These are phyloP conservation scores for Lepilemur ruficaudatus DNA, from an alignment of 2,797 vertebrate genomes.

Conservation along the genomic window DNA sequence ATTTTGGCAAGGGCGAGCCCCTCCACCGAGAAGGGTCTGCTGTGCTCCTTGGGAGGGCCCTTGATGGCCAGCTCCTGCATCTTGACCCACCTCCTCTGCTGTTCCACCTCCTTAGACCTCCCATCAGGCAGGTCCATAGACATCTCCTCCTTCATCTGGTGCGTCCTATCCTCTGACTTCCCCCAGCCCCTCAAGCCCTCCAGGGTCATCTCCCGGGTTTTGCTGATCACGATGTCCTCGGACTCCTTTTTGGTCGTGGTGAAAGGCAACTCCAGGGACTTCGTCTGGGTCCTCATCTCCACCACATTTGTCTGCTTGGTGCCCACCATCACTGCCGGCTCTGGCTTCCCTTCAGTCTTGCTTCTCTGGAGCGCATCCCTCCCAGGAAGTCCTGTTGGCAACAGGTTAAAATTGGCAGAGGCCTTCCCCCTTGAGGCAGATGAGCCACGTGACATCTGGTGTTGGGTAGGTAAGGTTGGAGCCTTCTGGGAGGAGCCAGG, in stretches of 20 bases:
- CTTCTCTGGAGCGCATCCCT: rapidly evolving
- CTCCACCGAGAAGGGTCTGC: conserved; percentile 48
- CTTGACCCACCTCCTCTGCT: neutral
- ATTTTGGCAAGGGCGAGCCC: conserved; percentile 15
- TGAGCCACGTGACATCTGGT: rapidly evolving
- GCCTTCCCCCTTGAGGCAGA: rapidly evolving
- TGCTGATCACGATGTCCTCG: neutral
- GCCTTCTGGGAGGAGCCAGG: neutral
- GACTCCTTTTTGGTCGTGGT: neutral
- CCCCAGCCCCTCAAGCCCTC: neutral
- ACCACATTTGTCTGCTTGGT: neutral
- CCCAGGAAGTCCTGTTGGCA: neutral
- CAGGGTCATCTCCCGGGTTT: neutral
- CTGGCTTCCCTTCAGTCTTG: neutral
- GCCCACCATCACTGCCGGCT: neutral
- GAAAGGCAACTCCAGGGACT: neutral
- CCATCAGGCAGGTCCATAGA: neutral
- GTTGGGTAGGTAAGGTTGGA: too few species aligned
- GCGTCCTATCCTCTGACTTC: neutral
- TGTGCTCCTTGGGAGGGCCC: neutral
- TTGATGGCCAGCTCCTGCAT: neutral
- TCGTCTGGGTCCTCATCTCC: neutral
- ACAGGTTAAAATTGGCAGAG: rapidly evolving
- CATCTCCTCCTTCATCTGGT: neutral
- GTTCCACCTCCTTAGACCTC: neutral